These are phyloP conservation scores for Tachycineta bicolor DNA, from an alignment of 2,113 vertebrate genomes.

Conservation along the genomic window DNA sequence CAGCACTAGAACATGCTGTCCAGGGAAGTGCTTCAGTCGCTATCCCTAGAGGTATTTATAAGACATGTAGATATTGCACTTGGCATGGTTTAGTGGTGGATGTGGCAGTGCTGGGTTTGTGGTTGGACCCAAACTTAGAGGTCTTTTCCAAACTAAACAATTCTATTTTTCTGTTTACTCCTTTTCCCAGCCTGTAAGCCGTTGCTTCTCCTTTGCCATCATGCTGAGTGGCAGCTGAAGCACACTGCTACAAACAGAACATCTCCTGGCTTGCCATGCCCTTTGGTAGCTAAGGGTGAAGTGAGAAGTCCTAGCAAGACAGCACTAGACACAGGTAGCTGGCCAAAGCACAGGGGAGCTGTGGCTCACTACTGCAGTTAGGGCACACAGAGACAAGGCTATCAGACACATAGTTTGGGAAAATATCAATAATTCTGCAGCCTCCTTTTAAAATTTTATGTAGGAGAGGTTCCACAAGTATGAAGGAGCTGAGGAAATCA, in stretches of 20 bases:
- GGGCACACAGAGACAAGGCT: not conserved
- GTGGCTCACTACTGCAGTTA: not conserved
- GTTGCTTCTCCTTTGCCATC: not conserved
- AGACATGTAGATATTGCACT: not conserved
- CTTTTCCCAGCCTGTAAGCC: not conserved
- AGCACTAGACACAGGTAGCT: not conserved
- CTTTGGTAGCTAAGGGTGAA: not conserved
- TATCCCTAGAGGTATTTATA: not conserved
- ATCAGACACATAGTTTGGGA: not conserved
- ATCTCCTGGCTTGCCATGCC: not conserved
- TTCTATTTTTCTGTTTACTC: not conserved
- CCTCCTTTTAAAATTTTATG: not conserved
- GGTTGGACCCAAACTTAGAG: not conserved
- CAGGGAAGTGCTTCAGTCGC: not conserved
- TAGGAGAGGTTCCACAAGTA: not conserved
- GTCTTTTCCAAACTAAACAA: not conserved
- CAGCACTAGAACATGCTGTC: not conserved
- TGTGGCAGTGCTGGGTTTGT: not conserved
- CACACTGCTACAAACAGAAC: fast-evolving
- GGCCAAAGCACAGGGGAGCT: not conserved
- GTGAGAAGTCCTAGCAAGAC: not conserved
- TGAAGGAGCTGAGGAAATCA: not conserved
- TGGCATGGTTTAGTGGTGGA: not conserved
- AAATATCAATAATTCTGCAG: not conserved
- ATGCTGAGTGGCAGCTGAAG: fast-evolving